Conservation (phyloP, 2,797 vertebrate species). For the Poeciliopsis turneri region DNA sequence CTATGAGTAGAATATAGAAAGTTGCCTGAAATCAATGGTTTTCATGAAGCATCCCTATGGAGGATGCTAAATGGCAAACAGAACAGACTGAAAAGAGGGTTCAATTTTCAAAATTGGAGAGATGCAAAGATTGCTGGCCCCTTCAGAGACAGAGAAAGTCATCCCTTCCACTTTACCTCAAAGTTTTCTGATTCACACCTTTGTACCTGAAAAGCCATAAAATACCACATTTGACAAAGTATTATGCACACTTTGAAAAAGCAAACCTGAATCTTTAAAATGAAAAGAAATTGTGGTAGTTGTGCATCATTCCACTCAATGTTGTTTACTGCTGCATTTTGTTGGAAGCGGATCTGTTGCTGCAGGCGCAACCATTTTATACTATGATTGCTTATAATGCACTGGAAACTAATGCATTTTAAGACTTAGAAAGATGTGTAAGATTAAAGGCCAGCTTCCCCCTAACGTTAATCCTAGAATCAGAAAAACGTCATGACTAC, state of each 20-base stretch:
- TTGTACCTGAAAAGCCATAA: not conserved
- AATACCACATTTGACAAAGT: not conserved
- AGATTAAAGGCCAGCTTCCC: slow-evolving; percentile 59
- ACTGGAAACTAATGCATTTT: slow-evolving; percentile 47
- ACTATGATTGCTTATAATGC: slow-evolving; percentile 32
- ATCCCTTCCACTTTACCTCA: not conserved
- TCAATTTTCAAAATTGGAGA: not conserved
- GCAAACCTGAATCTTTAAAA: not conserved
- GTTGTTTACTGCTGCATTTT: slow-evolving; percentile 20
- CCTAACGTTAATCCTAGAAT: slow-evolving; percentile 55
- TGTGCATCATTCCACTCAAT: not conserved
- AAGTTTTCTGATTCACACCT: not conserved
- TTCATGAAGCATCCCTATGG: not conserved
- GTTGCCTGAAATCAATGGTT: not conserved
- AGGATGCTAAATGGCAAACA: not conserved
- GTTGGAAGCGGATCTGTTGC: slow-evolving; percentile 23
- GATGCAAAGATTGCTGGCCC: not conserved
- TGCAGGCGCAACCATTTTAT: slow-evolving; percentile 31
- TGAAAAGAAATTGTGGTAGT: not conserved
- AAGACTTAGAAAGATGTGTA: slow-evolving; percentile 47
- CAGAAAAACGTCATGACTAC: slow-evolving; percentile 50
- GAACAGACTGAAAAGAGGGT: not conserved
- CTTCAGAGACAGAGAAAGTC: not conserved
- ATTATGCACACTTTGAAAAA: not conserved
- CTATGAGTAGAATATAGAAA: not conserved